A percentile compares a stretch with the other conserved stretches of the same genome.
These are phyloP conservation scores for Chelonia mydas DNA, from an alignment of 2,797 vertebrate genomes.

Conservation along the genomic window DNA sequence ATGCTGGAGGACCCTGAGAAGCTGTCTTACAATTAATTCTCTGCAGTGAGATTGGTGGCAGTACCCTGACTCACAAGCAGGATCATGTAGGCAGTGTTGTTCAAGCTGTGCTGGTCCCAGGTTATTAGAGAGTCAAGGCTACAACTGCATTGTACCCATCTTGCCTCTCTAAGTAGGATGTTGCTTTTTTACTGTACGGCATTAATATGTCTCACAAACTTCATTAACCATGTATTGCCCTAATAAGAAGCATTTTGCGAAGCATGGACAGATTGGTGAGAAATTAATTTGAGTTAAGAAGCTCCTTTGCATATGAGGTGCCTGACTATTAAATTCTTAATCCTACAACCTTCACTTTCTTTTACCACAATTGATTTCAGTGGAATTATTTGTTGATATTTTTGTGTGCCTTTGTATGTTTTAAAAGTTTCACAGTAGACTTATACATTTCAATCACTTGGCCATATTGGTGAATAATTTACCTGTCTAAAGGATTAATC, in stretches of 20 bases:
- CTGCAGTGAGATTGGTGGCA: neutral
- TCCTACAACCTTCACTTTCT: neutral
- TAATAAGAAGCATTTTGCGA: neutral
- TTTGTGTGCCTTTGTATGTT: neutral
- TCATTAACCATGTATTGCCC: neutral
- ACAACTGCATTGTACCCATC: neutral
- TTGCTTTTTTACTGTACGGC: neutral
- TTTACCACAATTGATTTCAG: neutral
- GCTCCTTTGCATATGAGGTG: neutral
- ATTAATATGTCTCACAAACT: neutral
- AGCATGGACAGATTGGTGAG: neutral
- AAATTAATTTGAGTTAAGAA: neutral
- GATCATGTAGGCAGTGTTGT: neutral
- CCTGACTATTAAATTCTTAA: neutral
- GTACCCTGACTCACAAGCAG: neutral
- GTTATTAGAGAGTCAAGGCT: neutral
- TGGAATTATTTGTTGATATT: neutral
- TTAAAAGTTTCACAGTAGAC: neutral
- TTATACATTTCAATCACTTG: neutral
- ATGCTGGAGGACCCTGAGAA: neutral
- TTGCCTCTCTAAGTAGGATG: neutral
- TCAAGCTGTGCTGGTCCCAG: neutral
- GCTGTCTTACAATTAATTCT: neutral
- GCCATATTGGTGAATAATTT: neutral
- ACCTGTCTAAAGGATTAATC: neutral